phyloP scores from a whole-genome alignment of 2,797 vertebrate genomes.

The Tadarida brasiliensis region DNA sequence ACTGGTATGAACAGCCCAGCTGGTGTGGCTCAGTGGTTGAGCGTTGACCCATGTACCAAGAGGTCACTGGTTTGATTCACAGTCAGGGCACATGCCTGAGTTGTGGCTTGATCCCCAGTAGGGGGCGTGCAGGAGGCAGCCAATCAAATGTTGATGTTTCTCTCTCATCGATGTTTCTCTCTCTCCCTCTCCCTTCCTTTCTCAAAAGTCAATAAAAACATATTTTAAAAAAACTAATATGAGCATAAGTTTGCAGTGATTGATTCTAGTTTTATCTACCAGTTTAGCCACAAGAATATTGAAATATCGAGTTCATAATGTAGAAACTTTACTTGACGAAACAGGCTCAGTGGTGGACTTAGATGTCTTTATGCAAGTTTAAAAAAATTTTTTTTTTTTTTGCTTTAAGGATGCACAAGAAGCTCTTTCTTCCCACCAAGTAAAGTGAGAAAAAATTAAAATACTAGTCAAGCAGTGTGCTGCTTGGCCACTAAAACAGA shows the following conservation, averaged over 20 bases:
- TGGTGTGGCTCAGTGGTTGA: too few relatives aligned
- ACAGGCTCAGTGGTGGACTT: background rate
- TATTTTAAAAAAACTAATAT: background rate
- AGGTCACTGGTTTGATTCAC: too few relatives aligned
- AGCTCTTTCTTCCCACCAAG: background rate
- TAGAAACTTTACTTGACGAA: background rate
- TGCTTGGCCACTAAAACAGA: background rate
- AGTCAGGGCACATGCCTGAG: too few relatives aligned
- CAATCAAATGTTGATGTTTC: too few relatives aligned
- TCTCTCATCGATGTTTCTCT: too few relatives aligned
- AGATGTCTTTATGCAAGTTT: background rate
- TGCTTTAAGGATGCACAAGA: background rate
- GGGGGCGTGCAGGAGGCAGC: too few relatives aligned
- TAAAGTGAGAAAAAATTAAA: background rate
- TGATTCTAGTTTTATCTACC: background rate
- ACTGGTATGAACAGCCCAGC: too few relatives aligned
- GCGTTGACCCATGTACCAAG: too few relatives aligned
- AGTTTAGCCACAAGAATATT: conserved; percentile 1
- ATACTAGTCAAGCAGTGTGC: background rate
- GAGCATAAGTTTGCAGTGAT: background rate
- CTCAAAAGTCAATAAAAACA: too few relatives aligned
- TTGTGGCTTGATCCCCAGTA: too few relatives aligned
- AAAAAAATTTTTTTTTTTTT: background rate
- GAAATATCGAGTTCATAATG: background rate
- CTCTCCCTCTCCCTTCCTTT: too few relatives aligned